These are phyloP conservation scores for Chitala chitala DNA, from an alignment of 2,113 vertebrate genomes.

Conservation along the genomic window DNA sequence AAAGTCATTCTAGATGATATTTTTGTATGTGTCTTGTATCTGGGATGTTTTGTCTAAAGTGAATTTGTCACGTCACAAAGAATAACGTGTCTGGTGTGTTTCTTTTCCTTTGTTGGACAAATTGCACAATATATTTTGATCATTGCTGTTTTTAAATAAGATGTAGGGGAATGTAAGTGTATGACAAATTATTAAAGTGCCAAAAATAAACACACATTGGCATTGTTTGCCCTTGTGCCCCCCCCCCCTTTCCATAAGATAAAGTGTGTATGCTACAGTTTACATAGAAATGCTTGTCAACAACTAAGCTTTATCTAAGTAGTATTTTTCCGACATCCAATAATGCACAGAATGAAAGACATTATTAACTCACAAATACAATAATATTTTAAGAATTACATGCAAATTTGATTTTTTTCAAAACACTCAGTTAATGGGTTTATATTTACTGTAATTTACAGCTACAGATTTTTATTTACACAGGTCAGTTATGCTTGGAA, in stretches of 20 bases:
- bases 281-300: not conserved
- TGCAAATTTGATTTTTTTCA: not conserved
- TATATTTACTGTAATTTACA: too few relatives aligned
- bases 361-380: not conserved
- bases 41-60: constrained; percentile 4
- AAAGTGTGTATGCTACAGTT: too few relatives aligned
- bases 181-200: constrained; percentile 43
- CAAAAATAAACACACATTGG: constrained; percentile 47
- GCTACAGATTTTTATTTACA: too few relatives aligned
- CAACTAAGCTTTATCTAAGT: not conserved
- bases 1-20: not conserved
- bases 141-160: constrained; percentile 16
- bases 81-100: not conserved
- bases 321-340: not conserved
- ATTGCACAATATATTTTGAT: constrained; percentile 20
- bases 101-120: not conserved
- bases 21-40: not conserved
- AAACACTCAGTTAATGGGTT: not conserved
- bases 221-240: constrained; percentile 14
- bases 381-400: not conserved
- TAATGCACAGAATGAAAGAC: not conserved
- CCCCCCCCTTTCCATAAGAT: too few relatives aligned
- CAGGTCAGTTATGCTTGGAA: too few relatives aligned
- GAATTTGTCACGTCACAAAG: constrained; percentile 12
- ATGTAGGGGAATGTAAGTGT: constrained; percentile 36